Conservation (phyloP, 2,113 vertebrate genomes). For the Axis porcinus region DNA sequence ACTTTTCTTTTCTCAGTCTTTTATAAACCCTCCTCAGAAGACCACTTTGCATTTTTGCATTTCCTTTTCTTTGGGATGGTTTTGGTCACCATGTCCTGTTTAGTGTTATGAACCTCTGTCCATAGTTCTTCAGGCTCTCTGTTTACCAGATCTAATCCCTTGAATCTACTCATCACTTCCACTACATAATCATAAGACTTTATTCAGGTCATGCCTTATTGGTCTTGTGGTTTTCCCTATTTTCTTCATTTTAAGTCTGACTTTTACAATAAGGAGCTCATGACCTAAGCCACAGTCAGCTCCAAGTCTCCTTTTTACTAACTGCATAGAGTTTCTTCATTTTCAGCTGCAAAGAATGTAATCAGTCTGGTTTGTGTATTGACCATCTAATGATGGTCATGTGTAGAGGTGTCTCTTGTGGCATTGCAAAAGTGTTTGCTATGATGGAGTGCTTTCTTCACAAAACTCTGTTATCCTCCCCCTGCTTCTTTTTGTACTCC, state of each 20-base stretch:
- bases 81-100: neutral
- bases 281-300: neutral
- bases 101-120: neutral
- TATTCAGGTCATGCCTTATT: neutral
- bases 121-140: neutral
- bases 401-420: neutral
- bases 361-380: neutral
- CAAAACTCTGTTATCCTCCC: neutral
- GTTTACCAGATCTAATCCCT: neutral
- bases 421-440: neutral
- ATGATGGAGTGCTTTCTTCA: neutral
- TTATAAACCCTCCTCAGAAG: neutral
- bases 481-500: neutral
- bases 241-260: neutral
- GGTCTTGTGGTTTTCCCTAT: neutral
- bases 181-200: neutral
- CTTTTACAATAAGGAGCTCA: neutral
- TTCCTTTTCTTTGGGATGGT: accelerated
- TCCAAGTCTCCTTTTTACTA: neutral
- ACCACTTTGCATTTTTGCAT: neutral
- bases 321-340: neutral
- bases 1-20: neutral
- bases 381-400: neutral
- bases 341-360: neutral
- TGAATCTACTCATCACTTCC: neutral